Percentiles rank a stretch among this genome's conserved stretches.
These are phyloP conservation scores for Danionella dracula DNA, from an alignment of 2,797 vertebrate species.

Conservation along the genomic window DNA sequence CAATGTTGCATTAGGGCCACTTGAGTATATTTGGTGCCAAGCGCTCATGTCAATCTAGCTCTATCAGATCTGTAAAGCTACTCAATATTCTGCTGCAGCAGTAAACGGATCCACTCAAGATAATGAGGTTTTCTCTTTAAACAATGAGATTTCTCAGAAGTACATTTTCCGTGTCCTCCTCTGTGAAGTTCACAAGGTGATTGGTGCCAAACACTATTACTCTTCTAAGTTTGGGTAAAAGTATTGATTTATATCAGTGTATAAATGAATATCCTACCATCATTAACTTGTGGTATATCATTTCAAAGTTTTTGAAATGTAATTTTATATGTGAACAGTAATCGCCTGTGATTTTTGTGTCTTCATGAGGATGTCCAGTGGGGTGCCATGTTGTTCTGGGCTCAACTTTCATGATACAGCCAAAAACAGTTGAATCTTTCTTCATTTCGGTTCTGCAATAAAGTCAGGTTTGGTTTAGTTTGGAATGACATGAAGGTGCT, in stretches of 20 bases:
- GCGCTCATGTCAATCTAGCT: slow-evolving; percentile 35
- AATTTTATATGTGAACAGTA: background rate
- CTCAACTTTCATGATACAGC: background rate
- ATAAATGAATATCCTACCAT: background rate
- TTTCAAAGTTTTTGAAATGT: no score
- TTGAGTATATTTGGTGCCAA: slow-evolving; percentile 42
- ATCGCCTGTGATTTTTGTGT: background rate
- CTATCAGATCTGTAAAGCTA: slow-evolving; percentile 32
- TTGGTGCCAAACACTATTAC: no score
- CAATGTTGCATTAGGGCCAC: slow-evolving; percentile 46
- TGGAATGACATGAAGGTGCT: background rate
- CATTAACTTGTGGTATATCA: background rate
- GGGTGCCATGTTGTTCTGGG: background rate
- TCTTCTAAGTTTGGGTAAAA: no score
- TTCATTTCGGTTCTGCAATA: background rate
- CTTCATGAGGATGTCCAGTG: background rate
- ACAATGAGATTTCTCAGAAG: slow-evolving; percentile 15
- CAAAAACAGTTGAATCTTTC: background rate
- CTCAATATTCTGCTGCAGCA: slow-evolving; percentile 15
- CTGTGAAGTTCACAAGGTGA: background rate
- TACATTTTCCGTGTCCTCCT: background rate
- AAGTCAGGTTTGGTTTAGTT: background rate
- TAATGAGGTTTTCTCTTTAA: slow-evolving; percentile 34
- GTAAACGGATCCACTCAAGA: slow-evolving; percentile 25
- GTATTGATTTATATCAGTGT: no score